Evolutionary conservation across 2,113 vertebrate species (phyloP).

Genomic region (Hirundichthys speculiger): DNA sequence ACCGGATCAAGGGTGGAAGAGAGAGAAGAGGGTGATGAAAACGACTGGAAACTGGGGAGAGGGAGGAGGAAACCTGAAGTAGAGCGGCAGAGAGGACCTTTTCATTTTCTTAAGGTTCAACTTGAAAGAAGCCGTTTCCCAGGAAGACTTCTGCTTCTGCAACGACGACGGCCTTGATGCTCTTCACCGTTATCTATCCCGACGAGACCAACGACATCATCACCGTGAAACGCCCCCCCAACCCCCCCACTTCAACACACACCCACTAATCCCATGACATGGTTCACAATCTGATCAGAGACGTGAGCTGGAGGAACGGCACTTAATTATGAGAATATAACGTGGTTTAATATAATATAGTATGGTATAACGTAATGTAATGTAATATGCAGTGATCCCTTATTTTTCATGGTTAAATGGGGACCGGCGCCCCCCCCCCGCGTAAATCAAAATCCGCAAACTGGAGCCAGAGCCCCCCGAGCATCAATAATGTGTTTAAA

Average conservation of each 20-base stretch:
- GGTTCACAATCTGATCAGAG: slow-evolving; percentile 70
- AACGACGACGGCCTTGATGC: slow-evolving; percentile 44
- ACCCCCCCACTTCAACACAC: slow-evolving; percentile 50
- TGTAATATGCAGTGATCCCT: too few species aligned
- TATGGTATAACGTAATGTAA: too few species aligned
- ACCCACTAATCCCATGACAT: slow-evolving; percentile 66
- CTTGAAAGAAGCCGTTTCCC: slow-evolving; percentile 37
- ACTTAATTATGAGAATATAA: too few species aligned
- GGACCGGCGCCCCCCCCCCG: too few species aligned
- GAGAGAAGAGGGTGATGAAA: slow-evolving; percentile 16
- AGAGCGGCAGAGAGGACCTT: not conserved
- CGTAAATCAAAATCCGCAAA: too few species aligned
- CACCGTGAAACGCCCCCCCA: slow-evolving; percentile 63
- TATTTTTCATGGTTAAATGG: too few species aligned
- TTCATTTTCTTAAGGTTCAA: slow-evolving; percentile 20
- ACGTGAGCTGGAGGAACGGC: slow-evolving; percentile 63
- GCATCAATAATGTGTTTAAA: too few species aligned
- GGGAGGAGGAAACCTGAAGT: slow-evolving; percentile 14
- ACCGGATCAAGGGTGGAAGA: slow-evolving; percentile 16
- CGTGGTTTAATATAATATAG: too few species aligned
- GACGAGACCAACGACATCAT: slow-evolving; percentile 44
- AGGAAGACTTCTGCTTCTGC: slow-evolving; percentile 26
- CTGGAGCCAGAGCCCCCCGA: too few species aligned
- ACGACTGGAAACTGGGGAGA: slow-evolving; percentile 16
- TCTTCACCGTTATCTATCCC: slow-evolving; percentile 64